Evolutionary conservation across 1,140 invertebrate genomes (phyloP), one percentile per base, ranked within the genome.

Genomic region (Arctopsyche grandis): DNA sequence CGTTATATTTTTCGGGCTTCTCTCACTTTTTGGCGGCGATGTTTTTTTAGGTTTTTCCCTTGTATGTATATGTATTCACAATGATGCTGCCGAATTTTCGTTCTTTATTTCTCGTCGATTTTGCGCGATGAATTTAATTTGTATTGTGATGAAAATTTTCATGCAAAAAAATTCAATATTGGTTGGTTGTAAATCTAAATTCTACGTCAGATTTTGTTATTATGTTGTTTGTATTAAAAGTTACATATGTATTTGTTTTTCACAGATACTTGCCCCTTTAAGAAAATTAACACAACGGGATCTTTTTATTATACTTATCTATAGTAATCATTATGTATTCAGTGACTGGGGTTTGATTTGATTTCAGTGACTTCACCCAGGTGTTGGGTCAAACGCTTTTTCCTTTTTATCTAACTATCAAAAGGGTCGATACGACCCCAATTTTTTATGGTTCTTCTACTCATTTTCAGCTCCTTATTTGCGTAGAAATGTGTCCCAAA

Each of bases 371-470:
- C 29, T 7, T 7, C 1, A 38, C 29, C 29, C 29, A 38, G 29
- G 14, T 60, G 56, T 19, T 21, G 56, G 56, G 56, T 60, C 56
- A 60, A 60, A 60, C 21, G 56, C 9, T 60, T 60, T 60, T 60
- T 60, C 56, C 56, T 60, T 60, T n/a, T n/a, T 60, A 60, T 9
- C 1, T 60, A 60, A 60, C 56, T 16, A 4, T 7, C 29, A 19
- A 21, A 60, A 19, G 21, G 56, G 56, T 60, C 56, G 21, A 60
- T 60, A 60, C 56, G 56, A 60, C 19, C 21, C 16, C n/a, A 21
- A 60, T 16, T 19, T 38, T 38, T 38, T 38, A 38, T 38, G 7
- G 29, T 38, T 38, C 29, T 38, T 38, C 29, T 1, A 7, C 29
- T 38, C 29, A 38, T 38, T 38, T 38, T 38, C 29, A 38, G 29